Evolutionary conservation across 2,888 invertebrate species (phyloP), one percentile per base, ranked within the genome.

Genomic region (Asteroscopus sphinx): DNA sequence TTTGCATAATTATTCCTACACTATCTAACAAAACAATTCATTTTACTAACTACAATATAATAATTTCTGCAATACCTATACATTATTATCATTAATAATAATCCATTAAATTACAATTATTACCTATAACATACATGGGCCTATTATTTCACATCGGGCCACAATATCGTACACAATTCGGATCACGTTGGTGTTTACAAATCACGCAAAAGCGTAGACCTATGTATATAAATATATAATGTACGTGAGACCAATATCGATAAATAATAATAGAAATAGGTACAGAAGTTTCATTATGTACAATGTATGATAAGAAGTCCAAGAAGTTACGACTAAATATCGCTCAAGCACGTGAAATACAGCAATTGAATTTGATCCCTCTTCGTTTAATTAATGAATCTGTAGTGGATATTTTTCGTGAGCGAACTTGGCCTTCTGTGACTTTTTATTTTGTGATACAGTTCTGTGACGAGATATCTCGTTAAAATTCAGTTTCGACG

Each of bases 121-220:
- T 42, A 37, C 37, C 5, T 11, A n/a, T 12, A 13, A 37, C 41
- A 48, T 28, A 47, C 8, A 33, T 16, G 12, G n/a, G 9, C 35
- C 26, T 28, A 44, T 39, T 63, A 44, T 44, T 44, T 52, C 59
- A 58, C 51, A 37, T 39, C 35, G 57, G 30, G 49, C 40, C 60
- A 60, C 49, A 58, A 58, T 58, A 47, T 56, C 32, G 36, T 49
- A 28, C 48, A 36, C 35, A 32, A 76, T 76, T 74, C 66, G 35
- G 47, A 56, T 73, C 73, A 76, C 73, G 69, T 66, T 52, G 56
- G 28, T 66, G 72, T 72, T 60, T 59, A 73, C 73, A 72, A 72
- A 69, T 72, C 68, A 61, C 64, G 59, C 28, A 49, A 36, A 44
- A 52, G 42, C 55, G 41, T 36, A 39, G 36, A 26, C 33, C 42